Evolutionary conservation across 2,888 invertebrate species (phyloP).

Genomic region (Polyommatus icarus): DNA sequence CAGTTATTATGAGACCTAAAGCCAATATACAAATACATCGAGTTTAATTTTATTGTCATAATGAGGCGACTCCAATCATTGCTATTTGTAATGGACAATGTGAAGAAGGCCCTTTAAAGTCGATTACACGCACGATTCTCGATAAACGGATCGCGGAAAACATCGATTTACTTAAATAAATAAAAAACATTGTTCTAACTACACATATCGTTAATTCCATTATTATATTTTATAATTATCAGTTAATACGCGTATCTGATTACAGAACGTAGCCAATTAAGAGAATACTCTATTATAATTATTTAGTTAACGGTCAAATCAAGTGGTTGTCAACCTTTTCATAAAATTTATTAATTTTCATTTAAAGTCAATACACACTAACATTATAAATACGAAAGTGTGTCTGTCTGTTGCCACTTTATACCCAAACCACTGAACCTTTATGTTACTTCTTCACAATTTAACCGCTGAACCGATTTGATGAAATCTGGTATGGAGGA

Average conservation of each 20-base stretch:
- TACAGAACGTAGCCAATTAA: conserved; percentile 21
- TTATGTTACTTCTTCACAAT: neutral
- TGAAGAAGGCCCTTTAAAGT: too few species aligned
- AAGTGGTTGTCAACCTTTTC: neutral
- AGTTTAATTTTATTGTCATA: too few species aligned
- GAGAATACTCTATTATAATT: conserved; percentile 6
- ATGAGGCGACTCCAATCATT: too few species aligned
- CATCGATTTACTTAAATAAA: neutral
- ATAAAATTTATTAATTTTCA: neutral
- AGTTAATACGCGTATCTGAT: conserved; percentile 13
- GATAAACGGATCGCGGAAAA: neutral
- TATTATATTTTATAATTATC: conserved; percentile 4
- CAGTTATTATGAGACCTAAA: too few species aligned
- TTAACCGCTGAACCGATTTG: too few species aligned
- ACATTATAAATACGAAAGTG: neutral
- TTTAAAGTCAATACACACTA: neutral
- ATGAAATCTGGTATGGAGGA: too few species aligned
- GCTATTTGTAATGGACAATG: too few species aligned
- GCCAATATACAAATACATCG: too few species aligned
- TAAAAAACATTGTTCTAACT: neutral
- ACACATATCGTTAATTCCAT: neutral
- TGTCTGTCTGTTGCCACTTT: neutral
- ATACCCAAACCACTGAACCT: too few species aligned
- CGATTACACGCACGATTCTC: neutral
- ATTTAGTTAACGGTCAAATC: conserved; percentile 11